These are phyloP conservation scores for Echiichthys vipera DNA, from an alignment of 2,797 vertebrate genomes.

Conservation along the genomic window DNA sequence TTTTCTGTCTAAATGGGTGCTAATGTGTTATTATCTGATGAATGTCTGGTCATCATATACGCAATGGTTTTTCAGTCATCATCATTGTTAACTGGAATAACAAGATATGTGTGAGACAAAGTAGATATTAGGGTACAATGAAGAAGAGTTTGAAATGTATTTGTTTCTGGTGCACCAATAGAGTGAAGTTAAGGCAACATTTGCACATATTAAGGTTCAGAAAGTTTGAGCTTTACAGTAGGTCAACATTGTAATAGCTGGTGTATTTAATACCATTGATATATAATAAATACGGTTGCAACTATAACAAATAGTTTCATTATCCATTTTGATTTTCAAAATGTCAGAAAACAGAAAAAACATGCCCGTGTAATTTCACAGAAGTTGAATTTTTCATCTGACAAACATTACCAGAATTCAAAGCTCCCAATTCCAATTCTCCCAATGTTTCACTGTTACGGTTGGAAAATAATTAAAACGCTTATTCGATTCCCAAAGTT, in stretches of 20 bases:
- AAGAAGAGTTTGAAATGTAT: background rate
- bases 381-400: no score
- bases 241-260: background rate
- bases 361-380: no score
- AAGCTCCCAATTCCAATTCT: no score
- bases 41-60: conserved; percentile 5
- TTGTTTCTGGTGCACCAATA: background rate
- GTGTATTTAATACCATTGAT: background rate
- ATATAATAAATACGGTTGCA: no score
- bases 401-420: no score
- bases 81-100: conserved; percentile 39
- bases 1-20: conserved; percentile 5
- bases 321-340: no score
- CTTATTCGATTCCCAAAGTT: no score
- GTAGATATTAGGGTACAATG: background rate
- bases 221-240: background rate
- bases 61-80: conserved; percentile 17
- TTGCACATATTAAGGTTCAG: conserved; percentile 4
- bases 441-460: no score
- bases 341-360: no score
- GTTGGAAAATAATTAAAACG: no score
- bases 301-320: no score
- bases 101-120: background rate
- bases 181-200: background rate
- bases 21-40: conserved; percentile 30